These are phyloP conservation scores for Idaea aversata DNA, from an alignment of 2,888 invertebrate genomes.

Conservation along the genomic window DNA sequence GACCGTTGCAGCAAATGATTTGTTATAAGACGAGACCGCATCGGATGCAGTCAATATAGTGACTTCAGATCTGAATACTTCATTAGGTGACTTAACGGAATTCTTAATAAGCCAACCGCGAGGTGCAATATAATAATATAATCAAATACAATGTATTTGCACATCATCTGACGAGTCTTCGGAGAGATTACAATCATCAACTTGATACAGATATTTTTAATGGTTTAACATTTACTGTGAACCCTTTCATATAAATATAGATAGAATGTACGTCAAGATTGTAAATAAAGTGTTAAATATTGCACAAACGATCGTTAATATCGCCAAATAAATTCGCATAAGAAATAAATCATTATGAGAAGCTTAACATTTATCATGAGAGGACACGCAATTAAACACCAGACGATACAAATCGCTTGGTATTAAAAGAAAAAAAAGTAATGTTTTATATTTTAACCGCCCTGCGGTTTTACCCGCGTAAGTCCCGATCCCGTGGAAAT, in stretches of 20 bases:
- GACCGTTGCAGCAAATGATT: slow-evolving; percentile 56
- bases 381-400: slow-evolving; percentile 50
- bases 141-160: slow-evolving; percentile 52
- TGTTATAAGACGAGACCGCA: slow-evolving; percentile 53
- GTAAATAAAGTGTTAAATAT: slow-evolving; percentile 3
- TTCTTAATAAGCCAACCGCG: slow-evolving; percentile 50
- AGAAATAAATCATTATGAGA: slow-evolving; percentile 44
- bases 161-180: slow-evolving; percentile 35
- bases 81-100: slow-evolving; percentile 72
- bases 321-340: slow-evolving; percentile 6
- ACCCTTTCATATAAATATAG: neutral
- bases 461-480: too few relatives aligned
- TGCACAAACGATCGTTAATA: neutral
- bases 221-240: neutral
- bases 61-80: slow-evolving; percentile 63
- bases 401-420: slow-evolving; percentile 43
- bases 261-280: neutral
- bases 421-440: slow-evolving; percentile 35
- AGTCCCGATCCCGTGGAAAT: too few relatives aligned
- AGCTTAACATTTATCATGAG: slow-evolving; percentile 47
- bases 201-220: slow-evolving; percentile 14
- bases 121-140: slow-evolving; percentile 39
- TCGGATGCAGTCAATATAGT: slow-evolving; percentile 36
- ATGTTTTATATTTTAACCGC: slow-evolving; percentile 37
- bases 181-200: slow-evolving; percentile 18